phyloP scores from a whole-genome alignment of 2,888 invertebrate genomes.

The Dromius quadrimaculatus region DNA sequence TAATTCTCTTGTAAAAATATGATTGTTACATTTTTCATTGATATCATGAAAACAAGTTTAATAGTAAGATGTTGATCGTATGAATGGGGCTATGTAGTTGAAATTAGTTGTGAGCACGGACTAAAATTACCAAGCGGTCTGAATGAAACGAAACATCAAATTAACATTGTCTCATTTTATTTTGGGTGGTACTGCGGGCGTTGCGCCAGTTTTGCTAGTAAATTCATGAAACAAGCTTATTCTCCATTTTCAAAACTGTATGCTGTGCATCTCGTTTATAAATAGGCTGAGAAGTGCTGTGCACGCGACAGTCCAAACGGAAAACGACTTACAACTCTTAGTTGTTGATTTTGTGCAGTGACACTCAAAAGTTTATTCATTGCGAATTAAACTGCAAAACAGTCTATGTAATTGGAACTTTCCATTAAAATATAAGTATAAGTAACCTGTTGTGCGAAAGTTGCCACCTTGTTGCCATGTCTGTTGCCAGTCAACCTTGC shows the following conservation, averaged over 20 bases:
- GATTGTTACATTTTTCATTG: too few species aligned
- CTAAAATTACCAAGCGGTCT: background rate
- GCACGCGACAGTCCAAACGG: slow-evolving; percentile 18
- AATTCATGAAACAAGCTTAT: slow-evolving; percentile 30
- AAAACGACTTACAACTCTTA: slow-evolving; percentile 6
- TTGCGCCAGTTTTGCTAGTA: slow-evolving; percentile 36
- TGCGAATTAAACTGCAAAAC: too few species aligned
- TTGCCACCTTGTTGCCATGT: too few species aligned
- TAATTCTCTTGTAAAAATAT: too few species aligned
- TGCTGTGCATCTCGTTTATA: slow-evolving; percentile 31
- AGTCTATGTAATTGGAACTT: too few species aligned
- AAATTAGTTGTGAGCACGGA: background rate
- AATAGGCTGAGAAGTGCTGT: slow-evolving; percentile 16
- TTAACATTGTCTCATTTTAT: slow-evolving; percentile 29
- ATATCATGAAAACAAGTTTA: too few species aligned
- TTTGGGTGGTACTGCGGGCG: slow-evolving; percentile 31
- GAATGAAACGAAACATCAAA: slow-evolving; percentile 35
- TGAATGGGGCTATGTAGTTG: background rate
- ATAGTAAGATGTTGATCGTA: too few species aligned
- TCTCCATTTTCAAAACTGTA: slow-evolving; percentile 41
- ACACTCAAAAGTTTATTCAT: background rate
- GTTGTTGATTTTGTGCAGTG: background rate
- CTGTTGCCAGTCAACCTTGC: too few species aligned
- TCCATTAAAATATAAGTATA: too few species aligned
- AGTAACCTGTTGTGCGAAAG: too few species aligned